These are phyloP conservation scores for Melinaea marsaeus DNA, from an alignment of 2,888 invertebrate species.

Conservation along the genomic window DNA sequence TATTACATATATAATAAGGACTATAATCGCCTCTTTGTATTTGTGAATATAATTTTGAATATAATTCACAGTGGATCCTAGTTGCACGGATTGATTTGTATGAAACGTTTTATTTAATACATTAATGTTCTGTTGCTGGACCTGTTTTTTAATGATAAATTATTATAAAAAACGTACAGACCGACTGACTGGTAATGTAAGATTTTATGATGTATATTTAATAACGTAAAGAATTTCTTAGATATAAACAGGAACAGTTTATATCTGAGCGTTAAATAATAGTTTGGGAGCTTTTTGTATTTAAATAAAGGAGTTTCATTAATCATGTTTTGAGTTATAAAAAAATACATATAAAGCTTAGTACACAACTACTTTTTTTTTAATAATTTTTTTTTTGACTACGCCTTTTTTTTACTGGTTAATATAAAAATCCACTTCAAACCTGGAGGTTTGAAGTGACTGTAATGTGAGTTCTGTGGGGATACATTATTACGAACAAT, in stretches of 20 bases:
- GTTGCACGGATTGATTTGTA: no score
- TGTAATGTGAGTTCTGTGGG: no score
- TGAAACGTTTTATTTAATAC: no score
- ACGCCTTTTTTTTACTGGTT: no score
- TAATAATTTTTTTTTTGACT: no score
- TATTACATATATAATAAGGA: slow-evolving; percentile 1
- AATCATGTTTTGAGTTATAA: slow-evolving; percentile 42
- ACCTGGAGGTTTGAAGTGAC: no score
- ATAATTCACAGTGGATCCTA: no score
- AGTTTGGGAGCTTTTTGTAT: slow-evolving; percentile 39
- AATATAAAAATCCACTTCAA: no score
- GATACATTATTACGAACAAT: not conserved
- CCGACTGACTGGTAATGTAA: not conserved
- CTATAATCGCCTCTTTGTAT: not conserved
- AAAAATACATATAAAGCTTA: not conserved
- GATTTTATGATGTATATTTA: slow-evolving; percentile 28
- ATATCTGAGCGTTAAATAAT: slow-evolving; percentile 59
- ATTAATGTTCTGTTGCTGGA: no score
- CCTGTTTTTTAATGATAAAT: no score
- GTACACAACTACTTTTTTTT: not conserved
- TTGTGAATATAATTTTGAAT: no score
- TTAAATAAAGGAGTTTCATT: slow-evolving; percentile 49
- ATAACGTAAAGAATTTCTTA: slow-evolving; percentile 28
- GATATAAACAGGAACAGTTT: slow-evolving; percentile 22
- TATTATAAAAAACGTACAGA: not conserved